Conservation (phyloP, 2,797 vertebrate genomes). For the Acanthornis magna region DNA sequence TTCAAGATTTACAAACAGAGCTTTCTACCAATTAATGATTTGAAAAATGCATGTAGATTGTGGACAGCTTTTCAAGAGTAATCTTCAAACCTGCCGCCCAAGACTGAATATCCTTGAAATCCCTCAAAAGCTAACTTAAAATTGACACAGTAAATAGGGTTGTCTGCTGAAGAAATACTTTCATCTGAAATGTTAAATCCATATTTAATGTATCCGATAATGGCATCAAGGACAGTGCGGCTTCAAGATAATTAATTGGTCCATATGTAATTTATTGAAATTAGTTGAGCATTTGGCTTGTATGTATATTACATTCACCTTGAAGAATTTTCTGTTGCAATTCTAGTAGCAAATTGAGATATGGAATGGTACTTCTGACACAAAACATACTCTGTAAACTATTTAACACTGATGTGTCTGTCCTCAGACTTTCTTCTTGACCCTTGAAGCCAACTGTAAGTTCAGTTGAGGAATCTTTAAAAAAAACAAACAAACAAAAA, state of each 20-base stretch:
- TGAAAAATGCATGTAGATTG: background rate
- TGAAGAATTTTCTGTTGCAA: background rate
- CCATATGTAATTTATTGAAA: background rate
- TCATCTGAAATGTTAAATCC: background rate
- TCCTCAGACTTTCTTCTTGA: background rate
- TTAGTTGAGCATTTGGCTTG: background rate
- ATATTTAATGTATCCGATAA: background rate
- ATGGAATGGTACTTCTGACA: background rate
- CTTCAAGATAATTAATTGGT: background rate
- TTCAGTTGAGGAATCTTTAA: background rate
- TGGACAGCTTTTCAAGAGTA: background rate
- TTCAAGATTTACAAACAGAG: background rate
- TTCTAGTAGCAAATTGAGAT: background rate
- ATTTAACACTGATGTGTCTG: background rate
- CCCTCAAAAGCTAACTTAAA: background rate
- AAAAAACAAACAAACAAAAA: background rate
- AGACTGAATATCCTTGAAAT: background rate
- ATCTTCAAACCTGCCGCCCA: background rate
- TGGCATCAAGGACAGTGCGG: background rate
- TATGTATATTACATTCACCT: background rate
- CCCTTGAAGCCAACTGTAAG: background rate
- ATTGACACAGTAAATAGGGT: background rate
- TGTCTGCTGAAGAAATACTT: background rate
- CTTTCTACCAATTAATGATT: background rate
- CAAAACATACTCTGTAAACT: background rate